Conservation (phyloP, 2,113 vertebrate species). For the Trochalopteron elliotii region DNA sequence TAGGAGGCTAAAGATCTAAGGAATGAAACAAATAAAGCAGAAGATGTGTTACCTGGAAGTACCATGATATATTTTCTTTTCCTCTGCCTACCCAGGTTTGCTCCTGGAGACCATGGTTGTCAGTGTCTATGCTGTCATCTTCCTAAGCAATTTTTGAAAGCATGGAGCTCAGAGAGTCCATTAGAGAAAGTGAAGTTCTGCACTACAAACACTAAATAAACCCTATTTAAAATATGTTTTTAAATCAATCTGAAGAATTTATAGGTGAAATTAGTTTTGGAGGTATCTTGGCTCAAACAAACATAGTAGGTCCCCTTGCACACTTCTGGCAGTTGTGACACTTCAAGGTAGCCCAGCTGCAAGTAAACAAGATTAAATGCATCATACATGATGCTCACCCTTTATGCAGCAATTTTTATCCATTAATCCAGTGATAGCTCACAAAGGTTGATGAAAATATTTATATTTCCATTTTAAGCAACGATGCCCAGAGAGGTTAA, state of each 20-base stretch:
- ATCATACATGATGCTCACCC: background rate
- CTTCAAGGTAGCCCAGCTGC: background rate
- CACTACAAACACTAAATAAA: background rate
- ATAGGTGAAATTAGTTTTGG: background rate
- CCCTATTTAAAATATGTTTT: background rate
- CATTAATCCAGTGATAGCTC: background rate
- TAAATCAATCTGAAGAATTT: background rate
- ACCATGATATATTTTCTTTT: background rate
- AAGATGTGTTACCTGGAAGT: background rate
- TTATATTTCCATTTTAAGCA: constrained; percentile 42
- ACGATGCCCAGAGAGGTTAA: background rate
- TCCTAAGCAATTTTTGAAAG: background rate
- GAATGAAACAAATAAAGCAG: background rate
- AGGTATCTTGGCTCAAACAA: background rate
- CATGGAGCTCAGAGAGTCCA: background rate
- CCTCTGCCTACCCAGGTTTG: background rate
- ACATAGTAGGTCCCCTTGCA: background rate
- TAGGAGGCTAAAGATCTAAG: background rate
- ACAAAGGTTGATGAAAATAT: background rate
- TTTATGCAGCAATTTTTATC: constrained; percentile 33
- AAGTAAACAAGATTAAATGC: constrained; percentile 26
- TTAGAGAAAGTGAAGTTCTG: background rate
- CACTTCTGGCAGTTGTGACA: background rate
- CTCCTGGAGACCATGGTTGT: background rate
- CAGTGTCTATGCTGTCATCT: background rate